These are phyloP conservation scores for Creontiades dilutus DNA, from an alignment of 2,888 invertebrate species.

Conservation along the genomic window DNA sequence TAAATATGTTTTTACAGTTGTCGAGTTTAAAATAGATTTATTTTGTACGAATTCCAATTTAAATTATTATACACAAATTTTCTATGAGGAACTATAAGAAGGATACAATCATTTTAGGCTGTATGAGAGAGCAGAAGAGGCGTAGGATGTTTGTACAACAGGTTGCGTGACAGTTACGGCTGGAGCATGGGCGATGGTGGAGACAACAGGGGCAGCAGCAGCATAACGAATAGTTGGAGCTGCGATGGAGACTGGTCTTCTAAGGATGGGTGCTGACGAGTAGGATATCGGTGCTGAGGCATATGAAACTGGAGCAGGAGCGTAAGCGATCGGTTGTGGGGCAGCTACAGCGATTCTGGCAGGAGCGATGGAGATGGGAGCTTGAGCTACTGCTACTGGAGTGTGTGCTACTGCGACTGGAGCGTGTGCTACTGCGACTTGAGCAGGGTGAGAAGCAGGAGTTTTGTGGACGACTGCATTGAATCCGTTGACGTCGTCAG, in stretches of 20 bases:
- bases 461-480: conserved; percentile 75
- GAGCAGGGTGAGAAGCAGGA: conserved; percentile 35
- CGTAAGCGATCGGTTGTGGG: conserved; percentile 5
- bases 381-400: conserved; percentile 54
- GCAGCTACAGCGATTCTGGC: conserved; percentile 54
- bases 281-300: conserved; percentile 32
- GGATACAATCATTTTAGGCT: not conserved
- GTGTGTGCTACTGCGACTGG: conserved; percentile 70
- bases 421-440: conserved; percentile 55
- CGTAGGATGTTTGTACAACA: conserved; percentile 9
- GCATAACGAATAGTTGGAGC: conserved; percentile 20
- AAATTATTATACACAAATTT: not conserved
- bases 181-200: conserved; percentile 36
- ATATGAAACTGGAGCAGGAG: conserved; percentile 22
- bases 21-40: not conserved
- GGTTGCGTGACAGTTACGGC: conserved; percentile 17
- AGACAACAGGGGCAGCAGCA: not conserved
- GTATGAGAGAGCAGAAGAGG: conserved; percentile 30
- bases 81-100: not conserved
- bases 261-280: conserved; percentile 43
- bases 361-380: conserved; percentile 35
- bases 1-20: not conserved
- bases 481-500: conserved; percentile 76
- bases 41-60: not conserved
- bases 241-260: conserved; percentile 69